Conservation (phyloP, 2,113 vertebrate genomes). For the Pomatorhinus ruficollis region DNA sequence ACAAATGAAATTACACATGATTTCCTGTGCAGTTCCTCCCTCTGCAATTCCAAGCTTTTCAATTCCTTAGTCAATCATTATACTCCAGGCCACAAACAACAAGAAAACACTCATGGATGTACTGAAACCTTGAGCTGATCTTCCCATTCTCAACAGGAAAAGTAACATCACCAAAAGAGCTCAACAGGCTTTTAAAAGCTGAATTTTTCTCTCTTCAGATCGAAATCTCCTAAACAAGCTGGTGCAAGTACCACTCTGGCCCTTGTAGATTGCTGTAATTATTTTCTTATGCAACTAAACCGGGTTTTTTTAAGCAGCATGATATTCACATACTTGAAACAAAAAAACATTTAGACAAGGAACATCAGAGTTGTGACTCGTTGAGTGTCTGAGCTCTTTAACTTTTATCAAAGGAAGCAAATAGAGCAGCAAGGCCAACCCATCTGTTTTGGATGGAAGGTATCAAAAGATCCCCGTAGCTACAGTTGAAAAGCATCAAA, state of each 20-base stretch:
- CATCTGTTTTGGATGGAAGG: neutral
- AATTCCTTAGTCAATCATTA: neutral
- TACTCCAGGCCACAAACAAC: neutral
- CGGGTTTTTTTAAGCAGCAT: neutral
- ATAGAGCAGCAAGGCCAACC: neutral
- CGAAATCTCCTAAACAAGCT: neutral
- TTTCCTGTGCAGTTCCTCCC: neutral
- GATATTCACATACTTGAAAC: neutral
- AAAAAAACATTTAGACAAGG: conserved; percentile 24
- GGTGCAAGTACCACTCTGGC: neutral
- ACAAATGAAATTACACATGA: neutral
- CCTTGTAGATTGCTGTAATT: neutral
- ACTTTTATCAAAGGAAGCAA: conserved; percentile 10
- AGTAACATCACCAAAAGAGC: neutral
- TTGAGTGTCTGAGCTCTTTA: neutral
- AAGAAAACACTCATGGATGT: neutral
- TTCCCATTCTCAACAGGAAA: neutral
- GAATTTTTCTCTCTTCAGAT: neutral
- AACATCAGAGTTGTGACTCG: neutral
- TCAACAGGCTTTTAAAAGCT: neutral
- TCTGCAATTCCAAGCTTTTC: neutral
- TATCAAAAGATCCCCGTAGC: neutral
- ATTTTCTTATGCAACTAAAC: conserved; percentile 27
- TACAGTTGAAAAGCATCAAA: neutral
- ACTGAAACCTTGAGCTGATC: neutral